phyloP scores from a whole-genome alignment of 2,888 invertebrate genomes.

The Cheilosia soror region DNA sequence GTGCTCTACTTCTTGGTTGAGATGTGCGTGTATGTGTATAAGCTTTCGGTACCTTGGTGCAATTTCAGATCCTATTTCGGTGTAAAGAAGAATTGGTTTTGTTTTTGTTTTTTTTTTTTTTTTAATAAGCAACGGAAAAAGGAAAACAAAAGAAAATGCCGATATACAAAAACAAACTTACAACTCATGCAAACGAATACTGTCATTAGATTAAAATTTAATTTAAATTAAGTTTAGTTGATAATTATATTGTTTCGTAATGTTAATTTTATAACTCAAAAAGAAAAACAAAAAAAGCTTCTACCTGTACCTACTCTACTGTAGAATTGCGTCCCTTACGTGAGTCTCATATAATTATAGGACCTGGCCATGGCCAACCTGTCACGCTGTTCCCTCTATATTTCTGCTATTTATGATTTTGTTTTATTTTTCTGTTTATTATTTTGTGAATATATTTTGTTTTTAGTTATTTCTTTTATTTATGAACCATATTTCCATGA shows the following conservation, averaged over 20 bases:
- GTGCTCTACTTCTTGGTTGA: conserved; percentile 64
- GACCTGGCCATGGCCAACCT: conserved; percentile 23
- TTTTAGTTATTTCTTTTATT: conserved; percentile 65
- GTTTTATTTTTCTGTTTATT: conserved; percentile 50
- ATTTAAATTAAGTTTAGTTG: conserved; percentile 69
- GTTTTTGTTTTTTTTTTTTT: conserved; percentile 34
- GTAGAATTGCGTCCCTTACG: conserved; percentile 47
- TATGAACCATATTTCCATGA: conserved; percentile 65
- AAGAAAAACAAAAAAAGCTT: conserved; percentile 33
- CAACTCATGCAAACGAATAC: conserved; percentile 70
- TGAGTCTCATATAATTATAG: conserved; percentile 51
- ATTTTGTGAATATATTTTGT: conserved; percentile 60
- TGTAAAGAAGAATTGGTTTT: conserved; percentile 60
- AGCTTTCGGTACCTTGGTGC: conserved; percentile 69
- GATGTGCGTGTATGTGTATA: conserved; percentile 7
- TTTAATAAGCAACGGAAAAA: conserved; percentile 38
- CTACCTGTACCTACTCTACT: conserved; percentile 59
- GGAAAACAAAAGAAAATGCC: conserved; percentile 53
- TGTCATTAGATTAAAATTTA: conserved; percentile 73
- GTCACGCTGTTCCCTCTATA: conserved; percentile 32
- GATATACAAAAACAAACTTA: conserved; percentile 52
- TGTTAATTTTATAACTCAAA: conserved; percentile 57
- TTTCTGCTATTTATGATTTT: conserved; percentile 61
- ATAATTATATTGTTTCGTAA: conserved; percentile 64
- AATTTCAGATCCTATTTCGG: conserved; percentile 74